These are phyloP conservation scores for Microtus pennsylvanicus DNA, from an alignment of 2,113 vertebrate species.

Conservation along the genomic window DNA sequence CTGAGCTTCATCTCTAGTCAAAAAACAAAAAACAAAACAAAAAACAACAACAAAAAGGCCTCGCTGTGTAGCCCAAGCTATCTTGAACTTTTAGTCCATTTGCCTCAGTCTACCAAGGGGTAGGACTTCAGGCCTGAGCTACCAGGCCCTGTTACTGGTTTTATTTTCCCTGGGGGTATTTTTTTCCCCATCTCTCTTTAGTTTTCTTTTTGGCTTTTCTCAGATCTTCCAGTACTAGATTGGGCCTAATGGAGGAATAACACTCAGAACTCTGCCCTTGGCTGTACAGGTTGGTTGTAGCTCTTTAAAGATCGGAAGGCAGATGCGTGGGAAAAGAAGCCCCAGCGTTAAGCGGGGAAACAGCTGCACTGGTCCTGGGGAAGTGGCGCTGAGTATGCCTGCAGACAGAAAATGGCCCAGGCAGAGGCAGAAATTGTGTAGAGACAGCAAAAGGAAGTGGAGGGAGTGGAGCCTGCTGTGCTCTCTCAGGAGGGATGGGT, in stretches of 20 bases:
- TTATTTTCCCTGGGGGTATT: conserved; percentile 4
- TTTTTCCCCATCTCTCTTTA: background rate
- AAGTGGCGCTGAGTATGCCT: background rate
- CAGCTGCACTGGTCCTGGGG: background rate
- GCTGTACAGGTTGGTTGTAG: background rate
- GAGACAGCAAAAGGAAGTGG: conserved; percentile 7
- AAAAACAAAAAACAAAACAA: background rate
- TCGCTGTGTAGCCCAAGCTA: background rate
- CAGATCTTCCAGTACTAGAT: background rate
- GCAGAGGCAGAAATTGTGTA: background rate
- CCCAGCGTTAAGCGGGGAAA: background rate
- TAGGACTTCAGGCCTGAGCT: background rate
- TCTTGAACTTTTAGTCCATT: background rate
- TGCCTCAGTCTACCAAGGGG: background rate
- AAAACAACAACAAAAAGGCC: background rate
- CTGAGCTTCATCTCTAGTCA: background rate
- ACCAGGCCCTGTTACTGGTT: background rate
- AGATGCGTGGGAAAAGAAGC: background rate
- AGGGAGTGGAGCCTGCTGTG: background rate
- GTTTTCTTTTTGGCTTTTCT: conserved; percentile 8
- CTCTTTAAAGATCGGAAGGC: conserved; percentile 64
- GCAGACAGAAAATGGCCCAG: background rate
- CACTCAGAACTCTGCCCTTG: background rate
- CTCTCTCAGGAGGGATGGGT: background rate
- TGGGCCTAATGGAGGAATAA: conserved; percentile 56